phyloP scores from a whole-genome alignment of 2,797 vertebrate genomes.

The Sebastes umbrosus region DNA sequence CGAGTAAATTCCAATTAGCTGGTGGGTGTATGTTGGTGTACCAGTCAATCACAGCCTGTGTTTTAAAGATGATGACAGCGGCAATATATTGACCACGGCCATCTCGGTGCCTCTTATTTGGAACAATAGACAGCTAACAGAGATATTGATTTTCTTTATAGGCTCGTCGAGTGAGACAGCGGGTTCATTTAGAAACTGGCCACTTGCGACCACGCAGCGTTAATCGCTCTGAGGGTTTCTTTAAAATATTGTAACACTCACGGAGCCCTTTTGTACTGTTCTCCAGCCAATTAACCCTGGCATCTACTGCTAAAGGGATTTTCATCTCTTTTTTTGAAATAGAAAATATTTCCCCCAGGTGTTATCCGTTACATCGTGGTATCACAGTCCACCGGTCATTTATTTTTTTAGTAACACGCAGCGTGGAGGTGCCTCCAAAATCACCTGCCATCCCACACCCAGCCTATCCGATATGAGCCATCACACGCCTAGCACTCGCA shows the following conservation, averaged over 20 bases:
- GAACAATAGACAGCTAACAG: constrained; percentile 59
- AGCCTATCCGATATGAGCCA: background rate
- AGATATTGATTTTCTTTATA: constrained; percentile 61
- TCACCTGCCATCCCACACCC: background rate
- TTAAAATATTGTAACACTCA: constrained; percentile 36
- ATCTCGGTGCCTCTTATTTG: constrained; percentile 38
- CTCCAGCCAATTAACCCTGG: constrained; percentile 36
- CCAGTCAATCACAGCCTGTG: constrained; percentile 63
- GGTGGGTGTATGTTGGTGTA: constrained; percentile 45
- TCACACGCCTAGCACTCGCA: background rate
- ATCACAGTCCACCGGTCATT: background rate
- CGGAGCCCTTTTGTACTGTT: constrained; percentile 5
- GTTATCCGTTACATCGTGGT: constrained; percentile 12
- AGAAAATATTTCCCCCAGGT: constrained; percentile 24
- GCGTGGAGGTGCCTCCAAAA: background rate
- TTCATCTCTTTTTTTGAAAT: constrained; percentile 30
- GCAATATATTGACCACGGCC: constrained; percentile 31
- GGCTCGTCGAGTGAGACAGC: constrained; percentile 23
- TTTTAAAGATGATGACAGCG: constrained; percentile 55
- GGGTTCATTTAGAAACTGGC: constrained; percentile 49
- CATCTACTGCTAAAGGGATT: constrained; percentile 13
- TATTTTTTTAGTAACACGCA: constrained; percentile 10
- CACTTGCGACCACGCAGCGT: background rate
- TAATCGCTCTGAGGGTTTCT: constrained; percentile 23
- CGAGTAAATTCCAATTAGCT: constrained; percentile 70